Base-by-base conservation (phyloP, 1,140 invertebrate species). In the Drosophila novamexicana region DNA sequence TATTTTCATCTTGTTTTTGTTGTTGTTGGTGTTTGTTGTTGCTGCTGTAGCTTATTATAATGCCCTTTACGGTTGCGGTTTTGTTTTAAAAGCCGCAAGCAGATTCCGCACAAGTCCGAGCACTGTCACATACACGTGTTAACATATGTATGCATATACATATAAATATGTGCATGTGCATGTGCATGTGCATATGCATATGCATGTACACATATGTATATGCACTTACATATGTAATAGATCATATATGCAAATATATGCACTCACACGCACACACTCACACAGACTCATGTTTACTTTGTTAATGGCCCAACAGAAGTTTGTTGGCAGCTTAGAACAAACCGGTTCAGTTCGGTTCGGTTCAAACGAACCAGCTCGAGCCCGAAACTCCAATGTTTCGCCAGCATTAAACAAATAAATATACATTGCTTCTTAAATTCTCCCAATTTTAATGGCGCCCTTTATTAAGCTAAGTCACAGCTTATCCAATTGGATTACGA, bases 61-160 rank as follows among this genome's bases (percentile, higher is more conserved):
- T 73, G 64, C 49, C 45, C 14, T 59, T 65, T 52, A 56, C 72
- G 39, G 22, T 47, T 78, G 64, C 49, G 58, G 44, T 59, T 79
- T 75, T 47, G 53, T 12, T 40, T 16, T 47, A n/a, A 37, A 72
- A 72, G 62, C 68, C 68, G 29, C 62, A 76, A 76, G 68, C 74
- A 50, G 54, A 61, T 72, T 76, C 56, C 66, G 49, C 68, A 66
- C 32, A 16, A 57, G 44, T 16, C 53, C 62, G 44, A 57, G 37
- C 14, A 14, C 40, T 65, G 63, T 45, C 54, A 72, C 29, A 71
- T 29, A 29, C 56, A 67, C 8, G 29, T 45, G 57, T 36, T 59
- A 7, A 12, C 45, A 57, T 39, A 47, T 49, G 18, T 53, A 40
- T 34, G 7, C 49, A 66, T 36, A 29, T 36, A 37, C 34, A 56